Percentiles rank a stretch among this genome's conserved stretches.
Evolutionary conservation across 2,888 invertebrate species (phyloP).

Genomic region (Matsumyia berberina): DNA sequence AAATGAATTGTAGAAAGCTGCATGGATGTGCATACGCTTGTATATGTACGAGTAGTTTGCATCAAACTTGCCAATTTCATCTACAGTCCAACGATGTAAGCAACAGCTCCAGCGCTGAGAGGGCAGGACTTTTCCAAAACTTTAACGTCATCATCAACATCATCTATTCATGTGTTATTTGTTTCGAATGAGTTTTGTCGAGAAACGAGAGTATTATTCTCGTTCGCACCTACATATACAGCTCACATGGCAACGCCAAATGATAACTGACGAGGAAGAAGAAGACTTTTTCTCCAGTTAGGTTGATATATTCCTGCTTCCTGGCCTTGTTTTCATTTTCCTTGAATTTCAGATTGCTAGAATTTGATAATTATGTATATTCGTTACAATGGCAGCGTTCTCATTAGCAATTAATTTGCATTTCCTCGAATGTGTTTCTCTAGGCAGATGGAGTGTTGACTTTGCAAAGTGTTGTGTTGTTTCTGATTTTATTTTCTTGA

Average conservation of each 20-base stretch:
- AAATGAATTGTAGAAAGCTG: not conserved
- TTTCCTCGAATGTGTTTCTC: not conserved
- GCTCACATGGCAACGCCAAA: not conserved
- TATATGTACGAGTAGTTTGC: not conserved
- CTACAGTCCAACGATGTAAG: slow-evolving; percentile 6
- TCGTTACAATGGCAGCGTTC: not conserved
- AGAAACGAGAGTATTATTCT: not conserved
- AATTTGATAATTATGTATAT: slow-evolving; percentile 8
- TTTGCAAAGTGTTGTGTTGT: too few relatives aligned
- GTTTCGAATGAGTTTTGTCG: slow-evolving; percentile 16
- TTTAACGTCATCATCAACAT: slow-evolving; percentile 4
- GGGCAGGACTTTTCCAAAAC: not conserved
- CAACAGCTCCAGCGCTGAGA: slow-evolving; percentile 1
- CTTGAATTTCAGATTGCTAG: not conserved
- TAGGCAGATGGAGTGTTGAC: not conserved
- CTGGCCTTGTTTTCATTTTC: not conserved
- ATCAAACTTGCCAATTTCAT: slow-evolving; percentile 13
- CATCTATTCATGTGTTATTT: slow-evolving; percentile 13
- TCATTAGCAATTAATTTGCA: slow-evolving; percentile 5
- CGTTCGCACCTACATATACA: slow-evolving; percentile 1
- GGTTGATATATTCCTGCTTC: too few relatives aligned
- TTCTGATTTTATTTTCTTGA: too few relatives aligned
- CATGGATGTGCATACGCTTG: too few relatives aligned
- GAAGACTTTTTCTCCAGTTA: too few relatives aligned
- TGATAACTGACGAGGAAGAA: too few relatives aligned